Conservation (phyloP, 2,113 vertebrate genomes). For the Semnornis frantzii region DNA sequence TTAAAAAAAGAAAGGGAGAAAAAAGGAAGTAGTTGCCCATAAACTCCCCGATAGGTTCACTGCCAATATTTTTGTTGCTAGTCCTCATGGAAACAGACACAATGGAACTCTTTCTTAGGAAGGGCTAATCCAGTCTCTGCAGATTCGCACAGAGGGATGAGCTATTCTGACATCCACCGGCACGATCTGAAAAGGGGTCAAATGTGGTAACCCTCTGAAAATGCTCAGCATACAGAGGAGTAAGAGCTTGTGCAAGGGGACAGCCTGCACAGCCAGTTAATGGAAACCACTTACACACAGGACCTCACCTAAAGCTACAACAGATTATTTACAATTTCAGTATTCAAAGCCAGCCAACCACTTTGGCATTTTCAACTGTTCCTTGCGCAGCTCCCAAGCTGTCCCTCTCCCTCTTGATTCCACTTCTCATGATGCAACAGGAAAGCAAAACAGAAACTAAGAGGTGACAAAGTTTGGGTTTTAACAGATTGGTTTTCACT, state of each 20-base stretch:
- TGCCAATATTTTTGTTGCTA: constrained; percentile 40
- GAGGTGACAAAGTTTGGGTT: not conserved
- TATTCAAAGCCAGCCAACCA: not conserved
- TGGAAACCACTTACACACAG: not conserved
- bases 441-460: not conserved
- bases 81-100: constrained; percentile 8
- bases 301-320: not conserved
- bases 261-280: not conserved
- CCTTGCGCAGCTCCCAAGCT: not conserved
- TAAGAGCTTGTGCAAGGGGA: not conserved
- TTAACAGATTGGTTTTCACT: not conserved
- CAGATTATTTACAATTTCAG: not conserved
- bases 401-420: not conserved
- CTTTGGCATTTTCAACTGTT: not conserved
- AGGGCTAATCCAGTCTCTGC: not conserved
- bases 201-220: not conserved
- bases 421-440: not conserved
- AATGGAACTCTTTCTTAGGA: not conserved
- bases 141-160: not conserved
- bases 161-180: not conserved
- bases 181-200: not conserved
- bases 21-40: not conserved
- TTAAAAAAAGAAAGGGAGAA: not conserved
- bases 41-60: not conserved
- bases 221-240: not conserved